Percentiles rank a stretch among this genome's conserved stretches.
Conservation (phyloP, 1,140 invertebrate genomes). For the Hormaphis cornu region DNA sequence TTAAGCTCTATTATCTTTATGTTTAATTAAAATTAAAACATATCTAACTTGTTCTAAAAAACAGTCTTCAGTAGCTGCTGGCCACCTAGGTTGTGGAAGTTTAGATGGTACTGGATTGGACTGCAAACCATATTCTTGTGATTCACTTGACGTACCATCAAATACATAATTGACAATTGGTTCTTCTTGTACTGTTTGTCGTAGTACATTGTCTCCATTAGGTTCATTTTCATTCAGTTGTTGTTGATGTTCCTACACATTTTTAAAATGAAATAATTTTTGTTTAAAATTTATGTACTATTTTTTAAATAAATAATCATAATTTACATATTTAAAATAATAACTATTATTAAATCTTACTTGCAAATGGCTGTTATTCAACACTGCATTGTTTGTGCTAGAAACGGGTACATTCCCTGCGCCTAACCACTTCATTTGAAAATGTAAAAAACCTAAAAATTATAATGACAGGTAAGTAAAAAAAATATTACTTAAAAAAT, state of each 20-base stretch:
- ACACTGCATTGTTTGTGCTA: constrained; percentile 29
- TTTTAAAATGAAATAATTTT: background rate
- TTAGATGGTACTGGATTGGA: constrained; percentile 10
- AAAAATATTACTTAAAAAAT: background rate
- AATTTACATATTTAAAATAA: background rate
- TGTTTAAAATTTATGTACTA: too few species aligned
- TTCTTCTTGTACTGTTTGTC: constrained; percentile 21
- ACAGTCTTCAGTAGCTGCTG: constrained; percentile 13
- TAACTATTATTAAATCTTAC: background rate
- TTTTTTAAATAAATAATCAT: background rate
- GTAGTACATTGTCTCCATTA: constrained; percentile 14
- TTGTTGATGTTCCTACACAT: constrained; percentile 24
- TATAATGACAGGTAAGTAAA: background rate
- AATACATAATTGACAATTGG: constrained; percentile 27
- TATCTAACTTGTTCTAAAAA: constrained; percentile 23
- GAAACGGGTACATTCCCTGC: constrained; percentile 31
- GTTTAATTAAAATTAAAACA: background rate
- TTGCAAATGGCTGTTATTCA: constrained; percentile 29
- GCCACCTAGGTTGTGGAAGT: constrained; percentile 16
- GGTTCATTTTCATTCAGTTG: constrained; percentile 13
- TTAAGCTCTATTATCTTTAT: background rate
- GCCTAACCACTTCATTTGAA: constrained; percentile 33
- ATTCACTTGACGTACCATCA: constrained; percentile 25
- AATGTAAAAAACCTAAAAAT: constrained; percentile 7
- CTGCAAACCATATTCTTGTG: constrained; percentile 27